Conservation (phyloP, 2,113 vertebrate genomes). For the Columba janthina region DNA sequence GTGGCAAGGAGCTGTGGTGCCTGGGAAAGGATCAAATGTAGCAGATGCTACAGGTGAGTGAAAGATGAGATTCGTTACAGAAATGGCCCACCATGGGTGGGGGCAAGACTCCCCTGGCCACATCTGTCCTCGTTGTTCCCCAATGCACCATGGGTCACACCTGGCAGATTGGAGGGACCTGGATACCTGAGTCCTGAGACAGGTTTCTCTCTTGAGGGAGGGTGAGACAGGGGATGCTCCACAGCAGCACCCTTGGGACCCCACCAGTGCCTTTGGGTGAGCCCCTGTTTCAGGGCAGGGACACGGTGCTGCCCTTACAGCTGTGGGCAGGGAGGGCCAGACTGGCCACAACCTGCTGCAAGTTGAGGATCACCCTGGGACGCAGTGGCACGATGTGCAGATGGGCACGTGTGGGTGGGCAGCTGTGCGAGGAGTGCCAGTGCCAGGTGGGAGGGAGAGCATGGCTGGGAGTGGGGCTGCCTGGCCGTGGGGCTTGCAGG, state of each 20-base stretch:
- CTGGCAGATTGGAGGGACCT: neutral
- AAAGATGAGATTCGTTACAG: neutral
- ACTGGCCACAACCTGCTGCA: neutral
- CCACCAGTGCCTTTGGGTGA: neutral
- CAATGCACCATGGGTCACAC: neutral
- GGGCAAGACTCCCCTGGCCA: neutral
- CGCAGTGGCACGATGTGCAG: rapidly evolving
- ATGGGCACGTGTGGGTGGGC: rapidly evolving
- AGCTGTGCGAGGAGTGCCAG: neutral
- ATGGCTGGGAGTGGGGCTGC: rapidly evolving
- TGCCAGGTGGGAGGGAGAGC: neutral
- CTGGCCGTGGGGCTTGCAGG: rapidly evolving
- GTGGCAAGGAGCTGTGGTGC: neutral
- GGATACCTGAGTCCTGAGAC: neutral
- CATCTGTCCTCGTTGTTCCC: neutral
- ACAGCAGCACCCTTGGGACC: neutral
- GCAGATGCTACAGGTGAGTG: neutral
- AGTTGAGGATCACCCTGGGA: neutral
- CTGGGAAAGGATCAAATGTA: neutral
- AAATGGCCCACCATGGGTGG: neutral
- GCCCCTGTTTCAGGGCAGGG: rapidly evolving
- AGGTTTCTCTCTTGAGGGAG: neutral
- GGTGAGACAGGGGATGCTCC: neutral
- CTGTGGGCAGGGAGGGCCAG: rapidly evolving
- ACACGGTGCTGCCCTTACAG: rapidly evolving